These are phyloP conservation scores for Ochlodes sylvanus DNA, from an alignment of 2,888 invertebrate genomes.

Conservation along the genomic window DNA sequence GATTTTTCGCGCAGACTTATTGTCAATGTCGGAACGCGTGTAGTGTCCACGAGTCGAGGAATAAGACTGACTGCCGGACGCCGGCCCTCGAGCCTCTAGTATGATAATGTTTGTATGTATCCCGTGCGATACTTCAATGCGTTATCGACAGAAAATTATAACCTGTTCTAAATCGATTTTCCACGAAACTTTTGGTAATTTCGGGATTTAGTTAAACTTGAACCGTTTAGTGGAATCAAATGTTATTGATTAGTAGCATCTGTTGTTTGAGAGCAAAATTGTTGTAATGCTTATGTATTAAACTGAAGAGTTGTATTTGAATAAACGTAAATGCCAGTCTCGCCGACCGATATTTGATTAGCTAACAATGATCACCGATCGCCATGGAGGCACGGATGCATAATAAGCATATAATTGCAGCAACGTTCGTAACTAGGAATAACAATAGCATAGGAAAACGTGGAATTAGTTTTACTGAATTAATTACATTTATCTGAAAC, in stretches of 20 bases:
- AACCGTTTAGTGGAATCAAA: conserved; percentile 5
- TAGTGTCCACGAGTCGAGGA: conserved; percentile 6
- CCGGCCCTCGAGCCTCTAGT: conserved; percentile 1
- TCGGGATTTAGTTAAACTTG: conserved; percentile 3
- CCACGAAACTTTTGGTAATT: conserved; percentile 14
- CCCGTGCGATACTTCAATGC: conserved; percentile 13
- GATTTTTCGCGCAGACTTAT: conserved; percentile 15
- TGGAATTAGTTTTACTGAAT: too few species aligned
- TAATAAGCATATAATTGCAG: not conserved
- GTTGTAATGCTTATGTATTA: not conserved
- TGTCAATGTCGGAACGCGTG: conserved; percentile 9
- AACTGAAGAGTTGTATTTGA: not conserved
- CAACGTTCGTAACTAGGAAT: not conserved
- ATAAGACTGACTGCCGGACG: conserved; percentile 28
- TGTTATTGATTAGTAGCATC: conserved; percentile 4
- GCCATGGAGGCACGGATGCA: not conserved
- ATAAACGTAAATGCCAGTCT: not conserved
- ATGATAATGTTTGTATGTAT: conserved; percentile 10
- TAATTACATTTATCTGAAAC: too few species aligned
- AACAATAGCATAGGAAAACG: not conserved
- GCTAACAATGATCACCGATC: not conserved
- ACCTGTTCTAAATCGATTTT: conserved; percentile 16
- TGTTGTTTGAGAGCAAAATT: not conserved
- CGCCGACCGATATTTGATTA: not conserved
- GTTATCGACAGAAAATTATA: conserved; percentile 14